These are phyloP conservation scores for Myotis myotis DNA, from an alignment of 2,797 vertebrate genomes.

Conservation along the genomic window DNA sequence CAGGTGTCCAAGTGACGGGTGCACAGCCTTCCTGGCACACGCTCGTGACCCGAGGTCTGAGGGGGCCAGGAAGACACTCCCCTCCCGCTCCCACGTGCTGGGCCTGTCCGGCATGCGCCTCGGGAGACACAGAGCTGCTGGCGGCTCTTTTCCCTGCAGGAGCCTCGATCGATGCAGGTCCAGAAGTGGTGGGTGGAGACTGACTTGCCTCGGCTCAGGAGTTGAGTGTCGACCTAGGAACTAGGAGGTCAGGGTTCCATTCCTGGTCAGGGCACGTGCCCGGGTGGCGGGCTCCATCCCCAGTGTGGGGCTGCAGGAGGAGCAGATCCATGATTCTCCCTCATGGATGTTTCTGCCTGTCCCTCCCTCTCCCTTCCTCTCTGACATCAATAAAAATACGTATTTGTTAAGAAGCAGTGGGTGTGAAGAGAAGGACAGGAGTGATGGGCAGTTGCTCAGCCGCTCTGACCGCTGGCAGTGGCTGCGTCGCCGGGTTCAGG, in stretches of 20 bases:
- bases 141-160: not conserved
- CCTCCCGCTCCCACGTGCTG: not conserved
- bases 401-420: not conserved
- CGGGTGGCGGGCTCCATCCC: too few relatives aligned
- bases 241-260: too few relatives aligned
- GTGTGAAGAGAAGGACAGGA: not conserved
- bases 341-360: too few relatives aligned
- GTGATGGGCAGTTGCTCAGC: not conserved
- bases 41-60: not conserved
- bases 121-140: not conserved
- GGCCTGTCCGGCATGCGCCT: not conserved
- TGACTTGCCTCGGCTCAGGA: too few relatives aligned
- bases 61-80: too few relatives aligned
- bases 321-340: too few relatives aligned
- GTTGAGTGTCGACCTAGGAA: too few relatives aligned
- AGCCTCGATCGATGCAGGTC: not conserved
- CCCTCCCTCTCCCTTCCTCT: too few relatives aligned
- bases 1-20: not conserved
- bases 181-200: not conserved
- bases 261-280: too few relatives aligned
- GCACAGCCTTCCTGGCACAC: not conserved
- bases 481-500: not conserved
- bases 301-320: too few relatives aligned
- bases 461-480: not conserved
- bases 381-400: too few relatives aligned